A percentile compares a stretch with the other conserved stretches of the same genome.
These are phyloP conservation scores for Drosophila longiperda DNA, from an alignment of 2,888 invertebrate genomes.

Conservation along the genomic window DNA sequence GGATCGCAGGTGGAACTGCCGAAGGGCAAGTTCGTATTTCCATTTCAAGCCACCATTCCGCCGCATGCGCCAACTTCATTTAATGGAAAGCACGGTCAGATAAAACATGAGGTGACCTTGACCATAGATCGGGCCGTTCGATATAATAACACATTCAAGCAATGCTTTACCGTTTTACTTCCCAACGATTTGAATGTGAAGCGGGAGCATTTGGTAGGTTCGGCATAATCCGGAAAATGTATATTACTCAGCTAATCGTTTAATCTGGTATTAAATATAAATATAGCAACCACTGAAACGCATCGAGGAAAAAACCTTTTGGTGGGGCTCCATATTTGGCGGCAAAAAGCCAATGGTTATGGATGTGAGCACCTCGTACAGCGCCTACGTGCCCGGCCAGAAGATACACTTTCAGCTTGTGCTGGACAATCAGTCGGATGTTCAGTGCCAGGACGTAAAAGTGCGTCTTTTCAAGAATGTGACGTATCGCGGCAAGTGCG, in stretches of 20 bases:
- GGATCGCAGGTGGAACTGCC: conserved; percentile 89
- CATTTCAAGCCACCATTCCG: conserved; percentile 89
- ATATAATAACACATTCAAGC: conserved; percentile 92
- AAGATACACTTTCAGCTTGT: conserved; percentile 88
- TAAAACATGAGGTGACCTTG: conserved; percentile 91
- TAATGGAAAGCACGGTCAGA: conserved; percentile 90
- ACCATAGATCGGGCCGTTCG: conserved; percentile 94
- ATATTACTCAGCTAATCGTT: background rate
- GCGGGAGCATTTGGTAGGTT: conserved; percentile 87
- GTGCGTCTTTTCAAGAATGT: conserved; percentile 88
- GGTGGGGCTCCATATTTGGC: conserved; percentile 89
- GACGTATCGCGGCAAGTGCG: conserved; percentile 76
- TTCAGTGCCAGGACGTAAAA: conserved; percentile 88
- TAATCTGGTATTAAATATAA: background rate
- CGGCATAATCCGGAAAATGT: background rate
- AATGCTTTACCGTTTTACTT: conserved; percentile 91
- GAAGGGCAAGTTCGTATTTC: conserved; percentile 89
- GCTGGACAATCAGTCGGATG: conserved; percentile 91
- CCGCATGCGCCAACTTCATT: conserved; percentile 91
- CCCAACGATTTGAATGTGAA: conserved; percentile 92
- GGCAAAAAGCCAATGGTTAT: conserved; percentile 89
- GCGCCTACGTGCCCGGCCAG: conserved; percentile 91
- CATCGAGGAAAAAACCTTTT: conserved; percentile 90
- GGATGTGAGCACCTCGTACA: conserved; percentile 88
- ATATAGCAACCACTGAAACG: conserved; percentile 88